Conservation (phyloP, 2,797 vertebrate species). For the Astyanax mexicanus region DNA sequence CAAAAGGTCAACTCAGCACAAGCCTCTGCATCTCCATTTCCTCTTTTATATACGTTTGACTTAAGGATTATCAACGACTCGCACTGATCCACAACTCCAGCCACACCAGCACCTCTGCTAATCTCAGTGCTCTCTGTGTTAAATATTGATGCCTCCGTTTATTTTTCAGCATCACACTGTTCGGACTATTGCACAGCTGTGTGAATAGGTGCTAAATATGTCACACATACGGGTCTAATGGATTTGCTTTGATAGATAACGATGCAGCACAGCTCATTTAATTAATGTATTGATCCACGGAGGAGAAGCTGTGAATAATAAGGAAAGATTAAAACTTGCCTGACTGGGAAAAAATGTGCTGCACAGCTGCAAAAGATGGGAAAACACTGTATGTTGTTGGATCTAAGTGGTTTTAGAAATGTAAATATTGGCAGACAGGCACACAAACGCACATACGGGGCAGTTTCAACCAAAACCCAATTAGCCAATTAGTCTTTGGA, state of each 20-base stretch:
- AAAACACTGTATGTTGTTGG: not conserved
- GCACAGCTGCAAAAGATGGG: not conserved
- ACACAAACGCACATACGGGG: no score
- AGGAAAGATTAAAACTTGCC: not conserved
- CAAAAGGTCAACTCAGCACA: not conserved
- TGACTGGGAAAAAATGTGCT: not conserved
- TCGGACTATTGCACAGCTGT: conserved; percentile 42
- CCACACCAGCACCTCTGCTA: conserved; percentile 11
- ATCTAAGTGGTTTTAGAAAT: not conserved
- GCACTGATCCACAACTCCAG: not conserved
- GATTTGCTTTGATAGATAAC: conserved; percentile 25
- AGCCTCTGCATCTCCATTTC: not conserved
- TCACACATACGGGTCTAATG: conserved; percentile 20
- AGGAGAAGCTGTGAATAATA: conserved; percentile 7
- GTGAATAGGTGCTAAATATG: conserved; percentile 18
- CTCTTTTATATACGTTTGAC: not conserved
- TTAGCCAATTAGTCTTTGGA: no score
- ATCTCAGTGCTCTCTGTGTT: not conserved
- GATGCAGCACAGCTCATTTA: conserved; percentile 1
- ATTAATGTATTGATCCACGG: conserved; percentile 37
- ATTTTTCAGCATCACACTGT: not conserved
- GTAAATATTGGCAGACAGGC: no score
- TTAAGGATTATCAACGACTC: not conserved
- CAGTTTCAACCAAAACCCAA: no score
- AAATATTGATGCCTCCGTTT: conserved; percentile 22